Conservation (phyloP, 2,113 vertebrate genomes). For the Phainopepla nitens region DNA sequence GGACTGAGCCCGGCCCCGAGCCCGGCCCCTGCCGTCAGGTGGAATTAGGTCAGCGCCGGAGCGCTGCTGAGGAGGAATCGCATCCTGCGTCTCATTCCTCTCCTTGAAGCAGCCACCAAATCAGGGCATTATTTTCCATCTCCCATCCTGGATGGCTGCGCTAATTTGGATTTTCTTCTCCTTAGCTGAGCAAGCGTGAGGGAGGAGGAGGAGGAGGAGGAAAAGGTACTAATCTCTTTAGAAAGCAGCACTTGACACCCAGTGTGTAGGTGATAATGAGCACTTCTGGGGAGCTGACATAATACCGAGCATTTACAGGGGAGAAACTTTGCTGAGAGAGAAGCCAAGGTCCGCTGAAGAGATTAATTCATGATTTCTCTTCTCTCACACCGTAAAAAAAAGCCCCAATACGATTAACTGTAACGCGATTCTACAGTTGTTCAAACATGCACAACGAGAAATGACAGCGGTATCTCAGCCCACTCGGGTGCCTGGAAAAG, state of each 20-base stretch:
- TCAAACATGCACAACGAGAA: not conserved
- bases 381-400: not conserved
- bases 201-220: slow-evolving; percentile 14
- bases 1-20: not conserved
- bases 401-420: not conserved
- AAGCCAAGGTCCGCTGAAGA: not conserved
- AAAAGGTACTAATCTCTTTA: slow-evolving; percentile 38
- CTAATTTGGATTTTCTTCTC: slow-evolving; percentile 36
- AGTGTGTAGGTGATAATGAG: slow-evolving; percentile 53
- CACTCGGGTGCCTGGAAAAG: not conserved
- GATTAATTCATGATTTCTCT: slow-evolving; percentile 38
- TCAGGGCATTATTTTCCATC: not conserved
- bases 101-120: not conserved
- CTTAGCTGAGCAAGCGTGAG: not conserved
- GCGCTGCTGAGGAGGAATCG: not conserved
- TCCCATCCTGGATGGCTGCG: not conserved
- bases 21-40: not conserved
- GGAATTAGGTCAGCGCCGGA: not conserved
- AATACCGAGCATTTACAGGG: not conserved
- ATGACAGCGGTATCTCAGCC: not conserved
- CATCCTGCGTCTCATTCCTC: not conserved
- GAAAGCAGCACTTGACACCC: slow-evolving; percentile 50
- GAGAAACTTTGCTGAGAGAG: not conserved
- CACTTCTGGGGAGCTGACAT: slow-evolving; percentile 44
- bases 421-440: not conserved